A percentile compares a stretch with the other conserved stretches of the same genome.
phyloP scores from a whole-genome alignment of 2,113 vertebrate genomes.

The Antennarius striatus region DNA sequence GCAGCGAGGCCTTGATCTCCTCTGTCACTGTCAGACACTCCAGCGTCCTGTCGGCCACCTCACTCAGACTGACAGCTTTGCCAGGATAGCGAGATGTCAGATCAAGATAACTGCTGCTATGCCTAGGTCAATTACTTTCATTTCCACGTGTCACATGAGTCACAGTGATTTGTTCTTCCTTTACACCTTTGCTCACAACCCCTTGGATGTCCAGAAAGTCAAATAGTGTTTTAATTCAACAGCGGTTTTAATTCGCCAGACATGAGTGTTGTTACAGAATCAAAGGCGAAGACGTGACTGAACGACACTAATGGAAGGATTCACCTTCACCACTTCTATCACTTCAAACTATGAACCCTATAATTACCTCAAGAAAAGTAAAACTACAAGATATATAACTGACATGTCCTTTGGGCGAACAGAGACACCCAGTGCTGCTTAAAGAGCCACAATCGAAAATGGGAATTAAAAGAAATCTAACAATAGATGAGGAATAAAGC shows the following conservation, averaged over 20 bases:
- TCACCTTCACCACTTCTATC: conserved; percentile 3
- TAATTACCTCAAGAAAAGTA: not conserved
- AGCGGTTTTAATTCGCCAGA: not conserved
- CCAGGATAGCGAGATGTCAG: too few species aligned
- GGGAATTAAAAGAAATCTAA: not conserved
- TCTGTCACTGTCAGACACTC: not conserved
- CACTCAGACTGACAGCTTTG: not conserved
- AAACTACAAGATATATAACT: not conserved
- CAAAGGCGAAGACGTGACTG: not conserved
- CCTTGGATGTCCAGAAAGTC: not conserved
- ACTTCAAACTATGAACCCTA: not conserved
- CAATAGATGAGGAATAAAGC: not conserved
- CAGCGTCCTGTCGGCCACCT: not conserved
- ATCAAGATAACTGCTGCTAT: too few species aligned
- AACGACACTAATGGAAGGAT: not conserved
- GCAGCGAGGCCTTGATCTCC: too few species aligned
- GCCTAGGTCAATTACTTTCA: not conserved
- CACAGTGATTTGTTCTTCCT: not conserved
- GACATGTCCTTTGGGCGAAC: not conserved
- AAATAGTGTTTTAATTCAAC: conserved; percentile 3
- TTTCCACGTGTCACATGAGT: not conserved
- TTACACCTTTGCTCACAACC: not conserved
- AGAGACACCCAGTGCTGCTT: not conserved
- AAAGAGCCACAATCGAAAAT: not conserved
- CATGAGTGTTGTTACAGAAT: not conserved